These are phyloP conservation scores for Perithous albicinctus DNA, from an alignment of 2,888 invertebrate genomes.

Conservation along the genomic window DNA sequence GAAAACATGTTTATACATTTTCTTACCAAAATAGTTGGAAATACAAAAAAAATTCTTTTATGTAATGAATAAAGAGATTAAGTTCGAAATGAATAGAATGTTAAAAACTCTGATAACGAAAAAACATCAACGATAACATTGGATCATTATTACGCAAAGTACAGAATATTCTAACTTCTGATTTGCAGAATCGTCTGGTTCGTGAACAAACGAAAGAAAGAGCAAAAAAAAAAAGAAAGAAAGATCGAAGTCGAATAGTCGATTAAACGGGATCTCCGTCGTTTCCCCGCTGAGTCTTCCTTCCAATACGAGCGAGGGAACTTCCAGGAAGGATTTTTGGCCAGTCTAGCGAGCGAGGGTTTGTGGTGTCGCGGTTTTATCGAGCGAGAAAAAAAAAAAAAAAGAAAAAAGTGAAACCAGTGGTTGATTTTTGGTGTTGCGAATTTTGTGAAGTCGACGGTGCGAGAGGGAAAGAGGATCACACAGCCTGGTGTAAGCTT, in stretches of 20 bases:
- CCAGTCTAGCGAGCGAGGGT: neutral
- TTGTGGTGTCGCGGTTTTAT: conserved; percentile 6
- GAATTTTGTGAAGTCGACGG: neutral
- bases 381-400: conserved; percentile 28
- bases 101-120: no score
- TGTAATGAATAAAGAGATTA: no score
- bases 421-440: conserved; percentile 30
- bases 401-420: conserved; percentile 42
- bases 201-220: neutral
- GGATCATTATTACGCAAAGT: neutral
- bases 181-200: conserved; percentile 22
- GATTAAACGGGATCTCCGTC: conserved; percentile 8
- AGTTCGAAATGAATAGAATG: no score
- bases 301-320: neutral
- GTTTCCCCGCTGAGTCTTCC: conserved; percentile 12
- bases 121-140: neutral
- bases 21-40: no score
- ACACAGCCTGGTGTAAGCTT: no score
- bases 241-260: neutral
- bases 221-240: neutral
- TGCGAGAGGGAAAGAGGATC: no score
- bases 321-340: conserved; percentile 25
- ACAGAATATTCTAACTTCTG: conserved; percentile 8
- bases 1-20: no score
- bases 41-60: no score